Evolutionary conservation across 2,888 invertebrate species (phyloP), one percentile per base, ranked within the genome.

Genomic region (Mylabris sibirica): DNA sequence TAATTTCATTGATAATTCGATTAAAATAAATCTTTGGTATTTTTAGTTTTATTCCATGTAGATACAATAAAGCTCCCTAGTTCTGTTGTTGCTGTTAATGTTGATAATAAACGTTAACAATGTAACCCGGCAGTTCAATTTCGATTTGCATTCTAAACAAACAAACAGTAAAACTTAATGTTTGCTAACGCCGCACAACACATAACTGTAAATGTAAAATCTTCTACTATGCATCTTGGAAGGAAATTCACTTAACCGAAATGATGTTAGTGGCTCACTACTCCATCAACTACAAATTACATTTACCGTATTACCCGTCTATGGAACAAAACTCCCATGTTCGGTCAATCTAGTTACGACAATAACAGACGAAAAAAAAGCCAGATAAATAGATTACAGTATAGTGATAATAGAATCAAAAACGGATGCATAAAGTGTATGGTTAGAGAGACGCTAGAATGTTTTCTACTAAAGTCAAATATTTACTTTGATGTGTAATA

Each of bases 251-350:
- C 65, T 65, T 65, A 65, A 26, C 44, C 41, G 22, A 41, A 60
- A 65, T 64, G 35, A 59, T 38, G 59, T 64, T 64, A 64, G 64
- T 64, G 64, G 64, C 26, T 59, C 14, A 9, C 59, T 34, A 9
- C 30, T 34, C 64, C 64, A 64, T 57, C 64, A 64, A 26, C 64
- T 41, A 64, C 34, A 59, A 64, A 64, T 64, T 64, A 59, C 59
- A 64, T 64, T 64, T 64, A 26, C 64, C 26, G 35, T 17, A 35
- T 14, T 64, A 20, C 64, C 22, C 64, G 59, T 30, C 64, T 64
- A 59, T 64, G 59, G 59, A 64, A 64, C 64, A 20, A 57, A 57
- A 34, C 53, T 12, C 17, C n/a, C 4, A 30, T 57, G 3, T 8
- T 49, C 49, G 49, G 6, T 49, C 20, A 17, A 20, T 49, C 6